Evolutionary conservation across 2,797 vertebrate genomes (phyloP), one percentile per base, ranked within the genome.

Genomic region (Pseudomugil tenellus): DNA sequence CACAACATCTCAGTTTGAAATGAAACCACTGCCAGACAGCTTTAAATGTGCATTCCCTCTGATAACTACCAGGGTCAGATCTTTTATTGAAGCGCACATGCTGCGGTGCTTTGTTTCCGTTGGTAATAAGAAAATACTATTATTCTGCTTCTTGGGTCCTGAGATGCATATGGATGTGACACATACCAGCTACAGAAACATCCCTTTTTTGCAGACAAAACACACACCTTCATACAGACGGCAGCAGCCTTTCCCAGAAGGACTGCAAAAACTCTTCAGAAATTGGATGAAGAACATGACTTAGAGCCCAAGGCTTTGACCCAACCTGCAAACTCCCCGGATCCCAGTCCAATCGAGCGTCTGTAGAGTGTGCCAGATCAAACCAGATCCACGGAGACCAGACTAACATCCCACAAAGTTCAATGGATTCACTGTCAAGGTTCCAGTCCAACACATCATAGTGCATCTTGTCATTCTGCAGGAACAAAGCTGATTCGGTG

Each of bases 261-360:
- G 13, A 28, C 37, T 34, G 13, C 3, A 2, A 21, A 52, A n/a
- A n/a, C n/a, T 2, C 21, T 19, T 29, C 17, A 49, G 43, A 9
- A 0, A 55, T n/a, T 29, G 25, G 19, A 55, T 41, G 55, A 57
- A 21, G 19, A 49, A 63, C 52, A 28, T 13, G 16, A 56, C n/a
- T 12, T 19, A 25, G 43, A 58, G 43, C 28, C 34, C 55, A 9
- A 51, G 41, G 35, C 55, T 56, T 41, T 26, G 28, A 71, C 35
- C 46, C 17, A 28, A 56, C 58, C 53, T 39, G 34, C 4, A 51
- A 63, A 3, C 25, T 29, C 25, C 21, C 23, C 14, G 0, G 12
- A 23, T 63, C 58, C 29, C 58, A 61, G 32, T 17, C 11, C 23
- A 32, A 48, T 46, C 16, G 12, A 63, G 23, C n/a, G 19, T 46